Conservation (phyloP, 2,888 invertebrate genomes). For the Chirona hameri region DNA sequence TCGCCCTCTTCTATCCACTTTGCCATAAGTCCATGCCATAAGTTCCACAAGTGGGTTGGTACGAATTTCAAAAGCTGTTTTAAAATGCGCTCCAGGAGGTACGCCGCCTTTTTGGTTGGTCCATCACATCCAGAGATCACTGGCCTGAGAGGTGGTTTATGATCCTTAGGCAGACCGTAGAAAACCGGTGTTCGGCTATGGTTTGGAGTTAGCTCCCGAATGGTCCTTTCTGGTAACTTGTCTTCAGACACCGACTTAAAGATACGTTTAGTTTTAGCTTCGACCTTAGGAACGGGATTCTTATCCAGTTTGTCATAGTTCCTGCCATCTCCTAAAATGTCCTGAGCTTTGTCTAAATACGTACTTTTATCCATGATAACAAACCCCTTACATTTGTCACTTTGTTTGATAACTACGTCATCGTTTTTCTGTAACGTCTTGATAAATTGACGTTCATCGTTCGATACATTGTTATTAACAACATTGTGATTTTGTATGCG, state of each 20-base stretch:
- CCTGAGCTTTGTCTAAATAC: not conserved
- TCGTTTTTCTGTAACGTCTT: not conserved
- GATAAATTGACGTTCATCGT: not conserved
- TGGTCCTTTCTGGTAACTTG: not conserved
- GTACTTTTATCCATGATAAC: not conserved
- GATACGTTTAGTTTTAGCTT: not conserved
- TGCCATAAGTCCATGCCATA: too few relatives aligned
- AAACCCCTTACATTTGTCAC: not conserved
- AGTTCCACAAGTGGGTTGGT: too few relatives aligned
- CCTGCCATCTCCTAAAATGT: not conserved
- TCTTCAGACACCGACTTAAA: not conserved
- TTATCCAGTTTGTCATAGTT: not conserved
- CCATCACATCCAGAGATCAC: not conserved
- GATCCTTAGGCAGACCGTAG: not conserved
- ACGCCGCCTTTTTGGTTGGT: not conserved
- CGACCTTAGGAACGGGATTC: not conserved
- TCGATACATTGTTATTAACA: not conserved
- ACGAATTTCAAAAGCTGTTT: not conserved
- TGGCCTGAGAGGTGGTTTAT: not conserved
- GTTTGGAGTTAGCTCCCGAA: not conserved
- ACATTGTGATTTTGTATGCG: too few relatives aligned
- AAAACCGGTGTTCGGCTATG: not conserved
- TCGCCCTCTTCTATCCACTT: too few relatives aligned
- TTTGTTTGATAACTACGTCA: not conserved
- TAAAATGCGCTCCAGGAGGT: not conserved